Conservation (phyloP, 2,113 vertebrate genomes). For the Zapornia atra region DNA sequence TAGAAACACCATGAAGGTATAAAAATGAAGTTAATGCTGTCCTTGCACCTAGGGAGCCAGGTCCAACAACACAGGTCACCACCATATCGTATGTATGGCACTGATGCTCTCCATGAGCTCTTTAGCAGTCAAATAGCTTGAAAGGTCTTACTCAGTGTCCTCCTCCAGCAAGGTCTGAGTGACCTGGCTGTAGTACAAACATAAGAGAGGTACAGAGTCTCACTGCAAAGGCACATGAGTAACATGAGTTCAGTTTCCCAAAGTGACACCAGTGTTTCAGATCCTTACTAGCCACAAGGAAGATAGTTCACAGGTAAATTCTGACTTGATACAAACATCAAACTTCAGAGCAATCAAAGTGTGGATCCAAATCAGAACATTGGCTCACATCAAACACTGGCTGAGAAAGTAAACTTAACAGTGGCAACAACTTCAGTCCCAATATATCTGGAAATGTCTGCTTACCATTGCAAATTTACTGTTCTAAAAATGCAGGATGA, state of each 20-base stretch:
- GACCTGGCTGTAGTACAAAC: not conserved
- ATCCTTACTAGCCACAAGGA: not conserved
- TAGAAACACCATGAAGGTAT: not conserved
- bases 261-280: not conserved
- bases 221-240: not conserved
- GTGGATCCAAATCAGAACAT: not conserved
- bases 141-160: not conserved
- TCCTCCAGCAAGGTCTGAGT: not conserved
- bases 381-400: not conserved
- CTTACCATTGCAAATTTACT: not conserved
- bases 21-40: not conserved
- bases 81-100: rapidly evolving
- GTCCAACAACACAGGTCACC: not conserved
- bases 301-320: not conserved
- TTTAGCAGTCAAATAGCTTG: not conserved
- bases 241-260: not conserved
- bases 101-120: not conserved
- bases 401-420: not conserved
- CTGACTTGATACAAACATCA: not conserved
- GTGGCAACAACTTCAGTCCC: not conserved
- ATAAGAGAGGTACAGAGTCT: not conserved
- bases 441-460: not conserved
- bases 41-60: not conserved
- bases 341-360: not conserved
- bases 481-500: not conserved